These are phyloP conservation scores for Haliclystus octoradiatus DNA, from an alignment of 30 jellyfish, hydroid and myxozoan genomes.

Conservation along the genomic window DNA sequence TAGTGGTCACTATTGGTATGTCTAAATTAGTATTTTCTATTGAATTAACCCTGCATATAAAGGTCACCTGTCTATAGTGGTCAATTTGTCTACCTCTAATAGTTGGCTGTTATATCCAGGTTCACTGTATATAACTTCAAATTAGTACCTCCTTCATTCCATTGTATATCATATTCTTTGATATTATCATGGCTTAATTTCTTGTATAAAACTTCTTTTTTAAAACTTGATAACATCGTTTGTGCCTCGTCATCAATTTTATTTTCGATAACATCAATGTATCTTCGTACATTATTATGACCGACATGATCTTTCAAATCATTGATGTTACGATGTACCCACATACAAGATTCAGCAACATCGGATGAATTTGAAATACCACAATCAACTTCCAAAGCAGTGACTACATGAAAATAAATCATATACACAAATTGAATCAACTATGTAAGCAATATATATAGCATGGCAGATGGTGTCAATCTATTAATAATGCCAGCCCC, in stretches of 20 bases:
- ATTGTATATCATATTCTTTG: neutral
- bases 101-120: too few relatives aligned
- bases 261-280: neutral
- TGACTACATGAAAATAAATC: slow-evolving; percentile 5
- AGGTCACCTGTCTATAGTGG: too few relatives aligned
- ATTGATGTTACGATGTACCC: slow-evolving; percentile 40
- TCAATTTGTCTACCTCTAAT: too few relatives aligned
- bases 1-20: too few relatives aligned
- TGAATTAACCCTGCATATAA: too few relatives aligned
- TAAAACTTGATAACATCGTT: neutral
- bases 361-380: slow-evolving; percentile 29
- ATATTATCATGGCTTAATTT: neutral
- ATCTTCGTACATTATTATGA: neutral
- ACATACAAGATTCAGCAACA: slow-evolving; percentile 9
- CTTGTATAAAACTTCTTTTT: neutral
- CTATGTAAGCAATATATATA: too few relatives aligned
- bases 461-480: too few relatives aligned
- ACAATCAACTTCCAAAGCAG: slow-evolving; percentile 33
- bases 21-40: too few relatives aligned
- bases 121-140: too few relatives aligned
- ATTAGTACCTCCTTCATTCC: neutral
- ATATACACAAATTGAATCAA: too few relatives aligned
- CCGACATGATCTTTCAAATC: slow-evolving; percentile 6
- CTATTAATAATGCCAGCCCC: too few relatives aligned
- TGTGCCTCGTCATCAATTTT: neutral